Conservation (phyloP, 2,113 vertebrate species). For the Sus scrofa region DNA sequence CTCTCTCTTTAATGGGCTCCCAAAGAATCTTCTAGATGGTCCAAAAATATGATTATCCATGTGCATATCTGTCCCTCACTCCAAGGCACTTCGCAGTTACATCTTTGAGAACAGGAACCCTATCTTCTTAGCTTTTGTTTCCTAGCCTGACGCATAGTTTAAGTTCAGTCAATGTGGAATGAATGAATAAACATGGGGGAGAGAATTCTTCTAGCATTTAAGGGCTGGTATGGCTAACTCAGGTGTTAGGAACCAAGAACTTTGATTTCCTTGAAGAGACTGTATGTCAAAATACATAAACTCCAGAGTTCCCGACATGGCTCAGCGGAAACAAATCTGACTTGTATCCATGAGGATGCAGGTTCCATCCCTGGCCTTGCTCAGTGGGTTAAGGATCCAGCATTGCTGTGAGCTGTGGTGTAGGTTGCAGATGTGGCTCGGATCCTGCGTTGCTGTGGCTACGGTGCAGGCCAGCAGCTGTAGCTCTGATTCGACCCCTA, state of each 20-base stretch:
- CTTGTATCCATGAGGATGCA: too few species aligned
- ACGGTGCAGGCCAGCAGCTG: too few species aligned
- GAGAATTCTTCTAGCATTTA: conserved; percentile 19
- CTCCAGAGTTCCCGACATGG: too few species aligned
- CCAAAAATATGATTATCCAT: background rate
- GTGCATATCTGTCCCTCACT: background rate
- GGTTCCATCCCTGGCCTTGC: too few species aligned
- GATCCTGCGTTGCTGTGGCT: too few species aligned
- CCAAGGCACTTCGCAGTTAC: background rate
- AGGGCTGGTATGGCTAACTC: background rate
- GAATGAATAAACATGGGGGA: background rate
- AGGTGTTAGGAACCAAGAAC: background rate
- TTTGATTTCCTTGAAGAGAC: conserved; percentile 53
- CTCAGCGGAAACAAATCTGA: too few species aligned
- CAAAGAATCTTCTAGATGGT: background rate
- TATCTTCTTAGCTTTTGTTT: conserved; percentile 50
- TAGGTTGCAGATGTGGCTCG: too few species aligned
- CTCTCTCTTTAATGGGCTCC: conserved; percentile 2
- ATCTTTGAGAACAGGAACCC: background rate
- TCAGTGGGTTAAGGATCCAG: too few species aligned
- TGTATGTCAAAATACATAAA: background rate
- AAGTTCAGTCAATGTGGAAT: background rate
- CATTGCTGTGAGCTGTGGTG: too few species aligned
- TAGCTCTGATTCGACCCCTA: too few species aligned
- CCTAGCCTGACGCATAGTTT: background rate